These are phyloP conservation scores for Accipiter virgatus DNA, from an alignment of 2,113 vertebrate genomes.

Conservation along the genomic window DNA sequence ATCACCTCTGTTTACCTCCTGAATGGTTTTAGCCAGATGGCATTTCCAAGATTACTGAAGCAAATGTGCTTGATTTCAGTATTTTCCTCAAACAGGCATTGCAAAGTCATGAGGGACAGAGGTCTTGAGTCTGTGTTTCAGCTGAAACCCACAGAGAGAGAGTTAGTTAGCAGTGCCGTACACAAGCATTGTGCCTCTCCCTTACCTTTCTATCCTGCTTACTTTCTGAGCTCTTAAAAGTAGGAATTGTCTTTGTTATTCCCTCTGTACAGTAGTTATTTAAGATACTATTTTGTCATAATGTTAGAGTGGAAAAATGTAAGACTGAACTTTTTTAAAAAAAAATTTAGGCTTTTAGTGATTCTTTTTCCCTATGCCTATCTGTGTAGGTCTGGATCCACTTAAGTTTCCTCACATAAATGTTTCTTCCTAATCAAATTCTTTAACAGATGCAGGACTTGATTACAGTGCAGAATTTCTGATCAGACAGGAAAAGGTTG, in stretches of 20 bases:
- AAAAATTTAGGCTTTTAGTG: not conserved
- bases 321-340: not conserved
- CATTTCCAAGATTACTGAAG: not conserved
- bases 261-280: not conserved
- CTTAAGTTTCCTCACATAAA: not conserved
- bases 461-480: not conserved
- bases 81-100: not conserved
- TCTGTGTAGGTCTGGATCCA: not conserved
- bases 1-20: not conserved
- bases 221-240: not conserved
- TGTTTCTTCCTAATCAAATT: not conserved
- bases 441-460: not conserved
- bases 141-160: not conserved
- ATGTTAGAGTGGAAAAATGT: not conserved
- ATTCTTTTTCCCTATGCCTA: not conserved
- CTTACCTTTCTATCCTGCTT: not conserved
- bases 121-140: not conserved
- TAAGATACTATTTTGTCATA: not conserved
- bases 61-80: not conserved
- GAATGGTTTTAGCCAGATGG: not conserved
- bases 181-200: not conserved
- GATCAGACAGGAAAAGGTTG: not conserved
- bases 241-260: not conserved
- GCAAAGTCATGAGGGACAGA: not conserved
- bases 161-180: not conserved